Percentiles rank a stretch among this genome's conserved stretches.
phyloP scores from a whole-genome alignment of 1,140 invertebrate genomes.

The Acarapis woodi region DNA sequence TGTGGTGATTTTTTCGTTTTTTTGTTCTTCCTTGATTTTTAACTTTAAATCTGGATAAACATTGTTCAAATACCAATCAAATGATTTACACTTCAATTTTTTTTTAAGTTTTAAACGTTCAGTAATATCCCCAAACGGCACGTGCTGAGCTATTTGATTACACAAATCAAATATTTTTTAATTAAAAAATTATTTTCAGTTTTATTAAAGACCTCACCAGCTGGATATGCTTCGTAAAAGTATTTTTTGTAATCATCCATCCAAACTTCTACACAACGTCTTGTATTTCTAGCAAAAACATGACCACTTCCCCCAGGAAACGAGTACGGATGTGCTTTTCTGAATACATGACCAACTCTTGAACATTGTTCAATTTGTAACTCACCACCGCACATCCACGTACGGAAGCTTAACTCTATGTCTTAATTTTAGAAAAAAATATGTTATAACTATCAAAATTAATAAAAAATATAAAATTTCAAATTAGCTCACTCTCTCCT shows the following conservation, averaged over 20 bases:
- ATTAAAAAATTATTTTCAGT: background rate
- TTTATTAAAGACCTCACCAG: conserved; percentile 18
- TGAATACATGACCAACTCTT: conserved; percentile 26
- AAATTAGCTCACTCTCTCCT: background rate
- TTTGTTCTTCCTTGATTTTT: too few relatives aligned
- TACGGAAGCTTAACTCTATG: conserved; percentile 16
- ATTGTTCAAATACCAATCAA: conserved; percentile 87
- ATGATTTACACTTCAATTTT: conserved; percentile 19
- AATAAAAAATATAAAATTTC: background rate
- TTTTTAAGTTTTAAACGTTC: conserved; percentile 18
- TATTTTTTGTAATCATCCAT: conserved; percentile 18
- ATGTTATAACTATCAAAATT: background rate
- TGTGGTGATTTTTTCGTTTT: too few relatives aligned
- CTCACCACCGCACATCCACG: conserved; percentile 24
- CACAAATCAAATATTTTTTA: conserved; percentile 7
- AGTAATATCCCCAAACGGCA: conserved; percentile 17
- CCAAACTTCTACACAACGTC: conserved; percentile 17
- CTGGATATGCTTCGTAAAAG: conserved; percentile 21
- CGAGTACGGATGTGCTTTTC: conserved; percentile 21
- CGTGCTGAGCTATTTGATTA: too few relatives aligned
- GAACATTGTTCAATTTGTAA: conserved; percentile 24
- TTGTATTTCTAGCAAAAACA: conserved; percentile 20
- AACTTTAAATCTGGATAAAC: conserved; percentile 96
- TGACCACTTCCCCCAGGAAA: conserved; percentile 24
- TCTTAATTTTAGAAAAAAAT: conserved; percentile 11